Base-by-base conservation (phyloP, 1,140 invertebrate species). In the Drosophila biarmipes region DNA sequence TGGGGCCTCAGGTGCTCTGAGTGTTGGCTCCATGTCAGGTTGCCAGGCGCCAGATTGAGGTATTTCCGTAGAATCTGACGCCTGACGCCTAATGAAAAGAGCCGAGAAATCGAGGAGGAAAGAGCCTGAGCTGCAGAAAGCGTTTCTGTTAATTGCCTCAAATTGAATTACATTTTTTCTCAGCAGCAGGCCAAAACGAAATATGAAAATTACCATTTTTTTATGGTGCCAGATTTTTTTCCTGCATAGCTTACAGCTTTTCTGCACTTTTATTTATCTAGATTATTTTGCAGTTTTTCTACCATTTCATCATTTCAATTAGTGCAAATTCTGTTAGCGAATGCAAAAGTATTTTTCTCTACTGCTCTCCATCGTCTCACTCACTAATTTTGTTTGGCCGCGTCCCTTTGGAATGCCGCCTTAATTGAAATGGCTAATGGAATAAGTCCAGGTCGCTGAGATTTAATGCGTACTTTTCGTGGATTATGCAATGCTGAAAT, bases 261-360 rank as follows among this genome's bases (percentile, higher is more conserved):
- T 54, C n/a, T 21, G 21, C 29, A 10, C 17, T 24, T 67, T 40
- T 66, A 62, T 48, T 29, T 45, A 21, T 31, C 55, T 68, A 62
- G 61, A 69, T 53, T 58, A 62, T 55, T 63, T 59, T 7, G 15
- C 17, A 42, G 49, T 66, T 75, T 66, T 80, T 53, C 52, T 77
- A 12, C 24, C 49, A 68, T 75, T 75, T 85, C 72, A 84, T 80
- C 78, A 86, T 86, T 86, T 81, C 82, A 86, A 86, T 86, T 87
- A 87, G 74, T 29, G 74, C 61, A 68, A 82, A 79, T 72, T 75
- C 66, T 54, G 56, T 78, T 80, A 59, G 72, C 24, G 69, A 73
- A 78, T 86, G 63, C 56, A 53, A 62, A 72, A 63, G 38, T 66
- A 55, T 56, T 69, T 68, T 56, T 46, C 34, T 34, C n/a, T 31